These are phyloP conservation scores for Harpagifer antarcticus DNA, from an alignment of 2,797 vertebrate genomes.

Conservation along the genomic window DNA sequence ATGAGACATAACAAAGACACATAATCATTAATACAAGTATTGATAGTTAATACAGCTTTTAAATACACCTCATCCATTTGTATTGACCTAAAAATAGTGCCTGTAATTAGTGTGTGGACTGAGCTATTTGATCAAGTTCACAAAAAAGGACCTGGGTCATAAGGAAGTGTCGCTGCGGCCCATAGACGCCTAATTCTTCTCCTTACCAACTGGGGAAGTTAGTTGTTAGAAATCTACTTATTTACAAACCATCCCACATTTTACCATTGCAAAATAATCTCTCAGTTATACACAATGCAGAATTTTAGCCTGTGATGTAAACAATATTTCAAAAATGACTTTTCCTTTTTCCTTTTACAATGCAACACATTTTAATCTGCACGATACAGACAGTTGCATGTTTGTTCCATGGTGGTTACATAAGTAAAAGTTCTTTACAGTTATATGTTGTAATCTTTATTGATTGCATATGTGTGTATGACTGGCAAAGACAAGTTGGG, in stretches of 20 bases:
- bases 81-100: no score
- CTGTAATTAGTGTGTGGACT: neutral
- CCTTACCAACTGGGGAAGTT: neutral
- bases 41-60: neutral
- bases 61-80: neutral
- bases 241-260: slow-evolving; percentile 13
- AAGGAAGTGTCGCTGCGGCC: slow-evolving; percentile 11
- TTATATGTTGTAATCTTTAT: neutral
- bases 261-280: neutral
- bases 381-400: neutral
- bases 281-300: neutral
- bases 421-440: neutral
- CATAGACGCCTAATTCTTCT: slow-evolving; percentile 1
- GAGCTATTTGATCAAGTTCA: neutral
- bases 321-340: neutral
- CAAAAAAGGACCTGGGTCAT: slow-evolving; percentile 14
- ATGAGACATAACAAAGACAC: neutral
- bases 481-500: neutral
- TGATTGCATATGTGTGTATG: neutral
- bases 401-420: neutral
- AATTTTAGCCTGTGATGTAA: neutral
- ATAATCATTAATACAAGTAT: neutral
- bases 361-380: neutral
- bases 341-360: neutral
- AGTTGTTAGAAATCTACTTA: neutral